Conservation (phyloP, 2,113 vertebrate species). For the Alectura lathami region DNA sequence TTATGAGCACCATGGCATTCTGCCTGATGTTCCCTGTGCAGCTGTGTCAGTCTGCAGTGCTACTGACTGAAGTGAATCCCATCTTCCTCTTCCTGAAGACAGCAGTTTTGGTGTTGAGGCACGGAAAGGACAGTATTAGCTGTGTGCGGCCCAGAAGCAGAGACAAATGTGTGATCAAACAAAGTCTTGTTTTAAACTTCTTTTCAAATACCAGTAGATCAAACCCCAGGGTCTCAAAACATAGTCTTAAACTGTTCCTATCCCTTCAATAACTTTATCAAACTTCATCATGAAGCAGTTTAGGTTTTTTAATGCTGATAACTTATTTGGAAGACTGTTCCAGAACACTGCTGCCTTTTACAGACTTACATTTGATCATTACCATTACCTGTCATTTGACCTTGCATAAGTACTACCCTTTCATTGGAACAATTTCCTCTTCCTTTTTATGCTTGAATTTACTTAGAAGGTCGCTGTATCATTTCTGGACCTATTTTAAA, state of each 20-base stretch:
- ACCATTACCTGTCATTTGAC: slow-evolving; percentile 10
- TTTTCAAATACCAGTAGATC: neutral
- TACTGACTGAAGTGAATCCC: neutral
- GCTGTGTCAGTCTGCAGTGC: neutral
- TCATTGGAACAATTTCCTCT: slow-evolving; percentile 4
- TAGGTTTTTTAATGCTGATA: neutral
- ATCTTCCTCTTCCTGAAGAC: neutral
- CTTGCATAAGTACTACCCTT: slow-evolving; percentile 2
- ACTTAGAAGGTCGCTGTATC: slow-evolving; percentile 52
- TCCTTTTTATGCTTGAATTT: slow-evolving; percentile 48
- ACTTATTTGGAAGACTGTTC: neutral
- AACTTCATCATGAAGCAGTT: neutral
- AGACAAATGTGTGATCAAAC: neutral
- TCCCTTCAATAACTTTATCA: neutral
- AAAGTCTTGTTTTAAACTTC: neutral
- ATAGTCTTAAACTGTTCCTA: neutral
- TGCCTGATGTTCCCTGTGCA: neutral
- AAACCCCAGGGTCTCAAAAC: neutral
- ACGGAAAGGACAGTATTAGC: fast-evolving
- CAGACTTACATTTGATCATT: neutral
- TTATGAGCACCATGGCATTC: neutral
- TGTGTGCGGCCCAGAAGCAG: neutral
- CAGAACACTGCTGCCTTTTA: neutral
- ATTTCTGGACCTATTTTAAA: slow-evolving; percentile 49
- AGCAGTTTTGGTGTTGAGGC: neutral